Evolutionary conservation across 2,797 vertebrate genomes (phyloP), one percentile per base, ranked within the genome.

Genomic region (Syngnathus acus): DNA sequence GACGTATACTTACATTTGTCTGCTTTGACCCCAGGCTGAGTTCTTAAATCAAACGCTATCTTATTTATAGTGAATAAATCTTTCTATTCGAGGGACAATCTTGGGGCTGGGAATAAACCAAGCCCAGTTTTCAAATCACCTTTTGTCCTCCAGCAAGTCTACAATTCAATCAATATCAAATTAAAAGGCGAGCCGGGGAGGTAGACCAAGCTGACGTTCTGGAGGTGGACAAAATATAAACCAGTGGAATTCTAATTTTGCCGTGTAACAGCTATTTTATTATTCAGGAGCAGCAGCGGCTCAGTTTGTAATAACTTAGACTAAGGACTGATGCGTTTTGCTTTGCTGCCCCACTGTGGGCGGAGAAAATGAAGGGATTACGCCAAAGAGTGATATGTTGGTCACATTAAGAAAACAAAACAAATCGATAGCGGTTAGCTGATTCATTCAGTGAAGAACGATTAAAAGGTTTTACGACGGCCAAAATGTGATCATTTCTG

Each of bases 101-200:
- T 50, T 17, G 7, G 19, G 43, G 38, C 68, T 50, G 59, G 2
- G 26, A 32, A 32, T 32, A 32, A 32, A 32, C 2, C 26, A 32
- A 32, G 26, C 26, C 26, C 26, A 32, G 1, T 43, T 51, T 17
- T 14, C 47, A 10, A 45, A 32, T 9, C 45, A 53, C 47, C 37
- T 55, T 42, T 50, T 53, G 57, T 70, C 45, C 54, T 72, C 45
- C 63, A 61, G 48, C 63, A 64, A 65, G 60, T 54, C 58, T 40
- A 45, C 60, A 3, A 3, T 65, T 74, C 54, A 63, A 83, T 83
- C 80, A 64, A 80, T 86, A 80, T 68, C 50, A 42, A 72, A 78
- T 83, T 79, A 80, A 75, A 72, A 57, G 74, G 64, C 37, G 72
- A 53, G 50, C 54, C 37, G 64, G 68, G 70, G 62, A 21, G 58